These are phyloP conservation scores for Takifugu bimaculatus DNA, from an alignment of 2,113 vertebrate species.

Conservation along the genomic window DNA sequence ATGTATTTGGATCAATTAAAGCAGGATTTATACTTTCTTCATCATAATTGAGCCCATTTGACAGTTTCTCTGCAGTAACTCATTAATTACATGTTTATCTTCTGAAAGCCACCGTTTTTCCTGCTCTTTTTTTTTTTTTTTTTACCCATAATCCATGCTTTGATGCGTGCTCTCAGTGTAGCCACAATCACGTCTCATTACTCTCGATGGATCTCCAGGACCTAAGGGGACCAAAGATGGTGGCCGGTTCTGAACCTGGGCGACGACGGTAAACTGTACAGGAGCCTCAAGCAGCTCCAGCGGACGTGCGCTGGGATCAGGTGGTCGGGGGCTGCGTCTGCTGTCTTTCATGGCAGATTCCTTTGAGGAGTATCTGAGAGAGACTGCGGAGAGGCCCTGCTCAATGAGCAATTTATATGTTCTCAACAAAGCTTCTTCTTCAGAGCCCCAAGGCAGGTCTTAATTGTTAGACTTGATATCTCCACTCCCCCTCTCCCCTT, in stretches of 20 bases:
- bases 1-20: no score
- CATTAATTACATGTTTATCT: no score
- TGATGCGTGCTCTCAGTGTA: no score
- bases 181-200: no score
- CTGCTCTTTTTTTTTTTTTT: no score
- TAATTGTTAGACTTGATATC: slow-evolving; percentile 74
- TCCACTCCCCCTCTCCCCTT: slow-evolving; percentile 54
- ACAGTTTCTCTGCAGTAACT: no score
- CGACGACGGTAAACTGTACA: slow-evolving; percentile 16
- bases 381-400: slow-evolving; percentile 53
- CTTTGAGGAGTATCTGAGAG: slow-evolving; percentile 58
- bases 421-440: slow-evolving; percentile 69
- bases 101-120: no score
- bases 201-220: background rate
- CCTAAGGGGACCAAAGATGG: background rate
- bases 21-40: no score
- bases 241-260: background rate
- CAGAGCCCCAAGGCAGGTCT: slow-evolving; percentile 65
- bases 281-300: slow-evolving; percentile 10
- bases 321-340: slow-evolving; percentile 26
- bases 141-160: no score
- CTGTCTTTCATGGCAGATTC: slow-evolving; percentile 44
- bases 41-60: no score
- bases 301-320: slow-evolving; percentile 28
- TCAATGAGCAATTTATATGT: slow-evolving; percentile 73